Percentiles rank a stretch among this genome's conserved stretches.
phyloP scores from a whole-genome alignment of 37 sponge, comb jelly and placozoan genomes.

The Ianthella basta region DNA sequence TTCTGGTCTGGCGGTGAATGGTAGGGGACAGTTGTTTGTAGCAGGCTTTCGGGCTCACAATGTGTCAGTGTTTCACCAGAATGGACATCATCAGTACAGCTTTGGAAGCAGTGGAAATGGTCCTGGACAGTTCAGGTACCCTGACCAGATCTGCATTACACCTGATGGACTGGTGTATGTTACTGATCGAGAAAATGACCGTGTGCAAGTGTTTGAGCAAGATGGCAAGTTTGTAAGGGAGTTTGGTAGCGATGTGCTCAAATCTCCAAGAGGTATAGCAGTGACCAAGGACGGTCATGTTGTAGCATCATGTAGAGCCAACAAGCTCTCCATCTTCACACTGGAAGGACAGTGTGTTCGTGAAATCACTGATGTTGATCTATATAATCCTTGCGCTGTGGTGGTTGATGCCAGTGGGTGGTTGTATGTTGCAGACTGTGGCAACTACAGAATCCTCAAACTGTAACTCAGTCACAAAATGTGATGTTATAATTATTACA shows the following conservation, averaged over 20 bases:
- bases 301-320: not conserved
- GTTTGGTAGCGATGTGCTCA: not conserved
- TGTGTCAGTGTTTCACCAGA: not conserved
- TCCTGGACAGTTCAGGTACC: not conserved
- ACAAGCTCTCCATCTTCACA: constrained; percentile 23
- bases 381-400: not conserved
- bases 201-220: constrained; percentile 9
- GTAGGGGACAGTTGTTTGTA: constrained; percentile 3
- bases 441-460: constrained; percentile 3
- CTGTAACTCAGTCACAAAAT: not conserved
- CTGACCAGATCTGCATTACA: not conserved
- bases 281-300: not conserved
- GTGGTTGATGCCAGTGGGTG: not conserved
- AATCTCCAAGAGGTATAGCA: not conserved
- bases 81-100: not conserved
- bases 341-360: not conserved
- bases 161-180: constrained; percentile 10
- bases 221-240: constrained; percentile 16
- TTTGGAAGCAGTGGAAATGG: not conserved
- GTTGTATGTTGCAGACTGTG: constrained; percentile 4
- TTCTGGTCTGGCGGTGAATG: constrained; percentile 2
- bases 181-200: not conserved
- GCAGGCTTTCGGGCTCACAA: not conserved
- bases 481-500: too few species aligned
- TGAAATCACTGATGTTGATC: constrained; percentile 9